phyloP scores from a whole-genome alignment of 2,888 invertebrate species.

The Neocrepidodera transversa region DNA sequence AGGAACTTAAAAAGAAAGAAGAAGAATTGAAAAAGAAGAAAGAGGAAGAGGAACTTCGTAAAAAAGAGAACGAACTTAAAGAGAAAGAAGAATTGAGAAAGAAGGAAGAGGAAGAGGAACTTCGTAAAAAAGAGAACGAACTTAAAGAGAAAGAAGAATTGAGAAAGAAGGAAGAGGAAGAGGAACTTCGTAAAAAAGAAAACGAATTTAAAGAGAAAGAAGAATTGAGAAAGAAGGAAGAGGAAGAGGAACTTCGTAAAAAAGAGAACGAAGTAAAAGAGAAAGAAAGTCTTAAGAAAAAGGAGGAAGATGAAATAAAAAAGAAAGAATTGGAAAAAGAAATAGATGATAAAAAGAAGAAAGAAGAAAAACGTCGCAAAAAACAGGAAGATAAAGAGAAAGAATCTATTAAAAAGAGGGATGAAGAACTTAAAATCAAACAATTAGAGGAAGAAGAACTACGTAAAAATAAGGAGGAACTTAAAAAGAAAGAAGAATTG shows the following conservation, averaged over 20 bases:
- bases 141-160: conserved; percentile 27
- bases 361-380: conserved; percentile 31
- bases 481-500: conserved; percentile 20
- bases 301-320: conserved; percentile 25
- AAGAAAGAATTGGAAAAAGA: conserved; percentile 29
- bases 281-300: conserved; percentile 6
- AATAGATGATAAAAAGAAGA: conserved; percentile 41
- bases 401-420: conserved; percentile 19
- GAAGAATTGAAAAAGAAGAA: conserved; percentile 1
- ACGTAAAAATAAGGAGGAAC: conserved; percentile 18
- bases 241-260: conserved; percentile 29
- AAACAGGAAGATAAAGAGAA: conserved; percentile 29
- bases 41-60: background rate
- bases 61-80: conserved; percentile 24
- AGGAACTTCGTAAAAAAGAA: conserved; percentile 26
- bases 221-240: conserved; percentile 14
- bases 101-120: background rate
- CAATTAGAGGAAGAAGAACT: conserved; percentile 31
- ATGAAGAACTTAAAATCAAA: conserved; percentile 23
- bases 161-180: conserved; percentile 21
- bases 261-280: background rate
- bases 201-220: background rate
- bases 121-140: conserved; percentile 21
- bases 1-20: conserved; percentile 28
- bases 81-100: background rate